phyloP scores from a whole-genome alignment of 2,797 vertebrate species.

The Cuculus canorus region DNA sequence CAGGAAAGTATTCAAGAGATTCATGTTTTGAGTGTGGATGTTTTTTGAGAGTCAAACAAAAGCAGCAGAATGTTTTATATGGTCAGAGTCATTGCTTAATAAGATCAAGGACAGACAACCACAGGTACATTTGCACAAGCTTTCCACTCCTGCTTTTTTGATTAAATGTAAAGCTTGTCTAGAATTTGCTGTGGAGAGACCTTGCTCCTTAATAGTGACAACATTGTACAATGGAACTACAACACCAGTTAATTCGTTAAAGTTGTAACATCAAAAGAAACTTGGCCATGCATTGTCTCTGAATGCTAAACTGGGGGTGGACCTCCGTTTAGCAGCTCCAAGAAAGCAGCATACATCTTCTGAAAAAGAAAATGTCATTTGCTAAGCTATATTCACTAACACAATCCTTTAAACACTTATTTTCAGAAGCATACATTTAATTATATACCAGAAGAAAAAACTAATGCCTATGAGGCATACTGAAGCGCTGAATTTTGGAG shows the following conservation, averaged over 20 bases:
- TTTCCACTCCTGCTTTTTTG: neutral
- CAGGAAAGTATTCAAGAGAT: neutral
- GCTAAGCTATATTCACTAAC: neutral
- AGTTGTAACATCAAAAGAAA: neutral
- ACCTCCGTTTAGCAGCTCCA: neutral
- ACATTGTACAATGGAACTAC: neutral
- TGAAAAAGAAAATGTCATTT: neutral
- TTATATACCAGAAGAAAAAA: neutral
- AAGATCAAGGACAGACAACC: neutral
- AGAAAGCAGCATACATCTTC: neutral
- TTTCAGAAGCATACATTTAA: neutral
- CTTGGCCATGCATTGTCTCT: accelerated
- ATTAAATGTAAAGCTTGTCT: neutral
- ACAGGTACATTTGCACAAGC: neutral
- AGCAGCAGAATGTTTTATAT: neutral
- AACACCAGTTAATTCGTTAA: neutral
- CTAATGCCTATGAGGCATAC: neutral
- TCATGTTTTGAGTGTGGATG: neutral
- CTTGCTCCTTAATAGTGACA: neutral
- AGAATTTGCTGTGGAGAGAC: neutral
- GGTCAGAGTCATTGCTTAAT: neutral
- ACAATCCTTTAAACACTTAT: neutral
- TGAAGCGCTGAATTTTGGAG: neutral
- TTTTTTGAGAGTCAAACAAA: neutral
- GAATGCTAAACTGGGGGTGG: neutral